Evolutionary conservation across 2,888 invertebrate genomes (phyloP), one percentile per base, ranked within the genome.

Genomic region (Pollenia labialis): DNA sequence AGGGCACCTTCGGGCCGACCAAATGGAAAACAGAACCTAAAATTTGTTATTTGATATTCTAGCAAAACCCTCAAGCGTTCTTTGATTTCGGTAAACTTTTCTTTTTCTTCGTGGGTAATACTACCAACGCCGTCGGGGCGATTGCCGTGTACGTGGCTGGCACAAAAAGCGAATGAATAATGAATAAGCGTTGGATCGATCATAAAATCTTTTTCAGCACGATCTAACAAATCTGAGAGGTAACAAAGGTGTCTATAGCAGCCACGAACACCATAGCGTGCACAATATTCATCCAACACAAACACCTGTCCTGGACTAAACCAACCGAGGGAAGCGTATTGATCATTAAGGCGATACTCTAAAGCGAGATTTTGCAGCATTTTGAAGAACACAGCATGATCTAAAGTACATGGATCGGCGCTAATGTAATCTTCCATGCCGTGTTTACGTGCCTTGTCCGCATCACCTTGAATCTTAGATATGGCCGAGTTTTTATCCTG

Each of bases 351-450:
- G 90, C 99, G 96, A 94, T 98, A 99, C 92, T 99, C 99, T 90
- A 99, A 94, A 1, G 99, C 98, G 86, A 98, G 94, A 79, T 97
- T 97, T 94, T 99, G 99, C 77, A 99, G 95, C 88, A 96, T 95
- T 92, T 97, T 97, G 94, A 99, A 99, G 81, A 99, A 94, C 88
- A 96, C 96, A 85, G 98, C 98, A 93, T 99, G 99, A 92, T 99
- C 98, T 94, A 98, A 99, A 93, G 97, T 97, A 93, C 99, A 98
- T 1, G 99, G 99, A 94, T 99, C 99, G n/a, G 99, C 99, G 91
- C 98, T 98, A 90, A 99, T 99, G 93, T 97, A 99, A 94, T 99
- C 99, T 93, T 99, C 99, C 98, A 99, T 98, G 64, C 99, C 99
- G 93, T 99, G 99, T 93, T 99, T 99, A 81, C 98, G 95, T 50